These are phyloP conservation scores for Tenodera sinensis DNA, from an alignment of 2,888 invertebrate species.

Conservation along the genomic window DNA sequence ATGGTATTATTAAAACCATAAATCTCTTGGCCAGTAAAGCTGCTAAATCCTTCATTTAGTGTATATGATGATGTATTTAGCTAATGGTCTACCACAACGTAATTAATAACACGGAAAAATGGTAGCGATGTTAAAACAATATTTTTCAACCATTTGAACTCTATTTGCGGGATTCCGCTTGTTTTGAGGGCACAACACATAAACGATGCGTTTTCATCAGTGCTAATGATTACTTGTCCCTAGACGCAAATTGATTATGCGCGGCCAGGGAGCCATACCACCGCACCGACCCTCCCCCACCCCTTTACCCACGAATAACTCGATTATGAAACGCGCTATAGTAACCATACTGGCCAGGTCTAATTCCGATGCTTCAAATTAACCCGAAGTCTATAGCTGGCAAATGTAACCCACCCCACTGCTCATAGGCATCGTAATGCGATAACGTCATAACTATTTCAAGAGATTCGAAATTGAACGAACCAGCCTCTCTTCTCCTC, in stretches of 20 bases:
- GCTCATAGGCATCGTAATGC: not conserved
- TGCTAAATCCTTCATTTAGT: not conserved
- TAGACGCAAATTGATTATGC: not conserved
- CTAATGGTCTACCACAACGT: not conserved
- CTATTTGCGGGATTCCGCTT: not conserved
- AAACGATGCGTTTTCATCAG: not conserved
- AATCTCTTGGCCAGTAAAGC: not conserved
- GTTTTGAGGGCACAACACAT: not conserved
- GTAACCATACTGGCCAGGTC: not conserved
- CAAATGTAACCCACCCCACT: not conserved
- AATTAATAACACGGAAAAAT: not conserved
- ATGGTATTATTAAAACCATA: not conserved
- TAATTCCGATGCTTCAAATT: conserved; percentile 12
- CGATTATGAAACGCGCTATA: not conserved
- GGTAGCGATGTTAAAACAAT: not conserved
- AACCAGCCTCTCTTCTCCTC: not conserved
- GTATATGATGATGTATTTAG: not conserved
- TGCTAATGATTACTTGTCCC: not conserved
- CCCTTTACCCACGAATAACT: not conserved
- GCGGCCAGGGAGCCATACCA: not conserved
- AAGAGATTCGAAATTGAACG: conserved; percentile 16
- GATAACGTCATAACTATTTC: conserved; percentile 14
- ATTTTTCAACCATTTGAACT: not conserved
- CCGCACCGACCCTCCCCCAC: no score
- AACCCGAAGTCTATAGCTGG: not conserved